Conservation (phyloP, 2,113 vertebrate species). For the Donacobius atricapilla region DNA sequence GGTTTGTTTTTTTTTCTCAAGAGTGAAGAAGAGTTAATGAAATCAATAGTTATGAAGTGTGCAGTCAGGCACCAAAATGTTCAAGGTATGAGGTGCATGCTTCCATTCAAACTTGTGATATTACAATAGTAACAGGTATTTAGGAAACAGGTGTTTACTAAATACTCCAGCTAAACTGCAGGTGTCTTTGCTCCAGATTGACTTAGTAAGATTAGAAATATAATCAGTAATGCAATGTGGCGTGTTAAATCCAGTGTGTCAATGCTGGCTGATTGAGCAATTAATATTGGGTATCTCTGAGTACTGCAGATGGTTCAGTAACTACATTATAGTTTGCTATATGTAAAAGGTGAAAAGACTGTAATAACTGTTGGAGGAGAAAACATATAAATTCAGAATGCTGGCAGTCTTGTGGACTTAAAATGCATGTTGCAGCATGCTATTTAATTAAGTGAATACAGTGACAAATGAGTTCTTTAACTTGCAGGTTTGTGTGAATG, state of each 20-base stretch:
- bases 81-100: neutral
- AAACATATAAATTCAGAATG: neutral
- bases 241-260: slow-evolving; percentile 27
- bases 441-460: neutral
- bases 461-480: neutral
- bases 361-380: neutral
- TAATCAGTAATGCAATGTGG: neutral
- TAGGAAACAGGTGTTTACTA: neutral
- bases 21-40: neutral
- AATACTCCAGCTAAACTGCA: neutral
- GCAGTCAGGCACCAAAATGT: neutral
- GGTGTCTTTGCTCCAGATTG: neutral
- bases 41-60: neutral
- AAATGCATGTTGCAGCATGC: neutral
- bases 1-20: neutral
- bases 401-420: neutral
- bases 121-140: neutral
- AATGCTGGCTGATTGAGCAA: neutral
- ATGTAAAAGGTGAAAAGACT: neutral
- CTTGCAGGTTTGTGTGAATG: neutral
- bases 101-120: neutral
- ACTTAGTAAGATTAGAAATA: neutral
- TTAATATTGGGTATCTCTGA: neutral
- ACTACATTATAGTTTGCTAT: neutral
- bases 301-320: neutral